phyloP scores from a whole-genome alignment of 2,797 vertebrate species.

The Harpagifer antarcticus region DNA sequence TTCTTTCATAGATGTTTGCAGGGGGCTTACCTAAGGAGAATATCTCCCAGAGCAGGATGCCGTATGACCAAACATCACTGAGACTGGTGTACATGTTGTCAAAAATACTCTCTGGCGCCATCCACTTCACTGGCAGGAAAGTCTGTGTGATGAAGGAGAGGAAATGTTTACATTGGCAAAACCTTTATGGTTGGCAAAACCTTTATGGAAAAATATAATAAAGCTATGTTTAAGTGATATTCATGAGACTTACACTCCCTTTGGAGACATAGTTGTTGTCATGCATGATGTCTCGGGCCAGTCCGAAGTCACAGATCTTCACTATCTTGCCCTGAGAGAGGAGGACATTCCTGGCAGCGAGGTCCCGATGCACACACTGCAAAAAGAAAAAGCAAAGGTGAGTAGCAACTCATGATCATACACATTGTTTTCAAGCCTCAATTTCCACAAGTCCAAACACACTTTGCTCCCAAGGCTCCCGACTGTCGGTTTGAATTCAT shows the following conservation, averaged over 20 bases:
- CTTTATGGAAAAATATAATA: neutral
- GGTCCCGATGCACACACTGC: constrained; percentile 97
- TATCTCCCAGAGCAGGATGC: constrained; percentile 99
- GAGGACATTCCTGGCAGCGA: constrained; percentile 97
- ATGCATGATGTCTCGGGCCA: constrained; percentile 99
- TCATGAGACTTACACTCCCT: constrained; percentile 91
- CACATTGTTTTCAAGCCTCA: constrained; percentile 13
- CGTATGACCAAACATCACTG: constrained; percentile 98
- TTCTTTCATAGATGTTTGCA: neutral
- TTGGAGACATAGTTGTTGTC: constrained; percentile 99
- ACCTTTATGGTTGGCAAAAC: neutral
- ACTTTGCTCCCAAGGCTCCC: constrained; percentile 31
- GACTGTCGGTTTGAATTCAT: constrained; percentile 44
- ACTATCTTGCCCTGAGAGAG: constrained; percentile 98
- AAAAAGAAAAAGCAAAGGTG: neutral
- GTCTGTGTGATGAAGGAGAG: constrained; percentile 83
- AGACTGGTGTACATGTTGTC: constrained; percentile 98
- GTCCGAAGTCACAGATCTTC: constrained; percentile 99
- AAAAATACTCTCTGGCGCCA: constrained; percentile 99
- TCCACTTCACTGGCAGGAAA: constrained; percentile 99
- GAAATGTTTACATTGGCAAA: constrained; percentile 6
- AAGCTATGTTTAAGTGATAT: neutral
- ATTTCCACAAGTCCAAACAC: constrained; percentile 5
- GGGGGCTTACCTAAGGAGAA: constrained; percentile 94
- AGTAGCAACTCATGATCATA: constrained; percentile 1